phyloP scores from a whole-genome alignment of 53 echinoderm and acorn worm species.

The Arbacia lixula region DNA sequence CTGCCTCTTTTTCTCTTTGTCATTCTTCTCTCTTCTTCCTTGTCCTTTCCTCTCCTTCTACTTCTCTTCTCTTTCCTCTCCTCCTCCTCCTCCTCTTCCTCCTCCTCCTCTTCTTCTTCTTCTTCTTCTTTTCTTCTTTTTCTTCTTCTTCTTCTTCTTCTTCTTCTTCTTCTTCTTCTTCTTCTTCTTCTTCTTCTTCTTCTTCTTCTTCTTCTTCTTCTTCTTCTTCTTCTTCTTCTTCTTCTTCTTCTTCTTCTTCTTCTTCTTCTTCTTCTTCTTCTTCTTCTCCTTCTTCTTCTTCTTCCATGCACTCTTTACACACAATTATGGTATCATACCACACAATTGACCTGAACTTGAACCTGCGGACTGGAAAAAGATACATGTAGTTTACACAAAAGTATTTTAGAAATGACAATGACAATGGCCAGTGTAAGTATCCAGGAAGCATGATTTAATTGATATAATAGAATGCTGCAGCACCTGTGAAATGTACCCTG shows the following conservation, averaged over 20 bases:
- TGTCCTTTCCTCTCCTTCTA: not conserved
- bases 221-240: conserved; percentile 19
- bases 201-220: not conserved
- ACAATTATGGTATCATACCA: not conserved
- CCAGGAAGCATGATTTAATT: too few relatives aligned
- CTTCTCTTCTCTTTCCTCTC: not conserved
- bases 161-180: conserved; percentile 37
- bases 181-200: not conserved
- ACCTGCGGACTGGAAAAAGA: too few relatives aligned
- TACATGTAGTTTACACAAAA: too few relatives aligned
- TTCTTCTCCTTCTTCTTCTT: not conserved
- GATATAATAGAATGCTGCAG: too few relatives aligned
- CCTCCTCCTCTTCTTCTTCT: conserved; percentile 1
- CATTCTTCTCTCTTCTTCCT: not conserved
- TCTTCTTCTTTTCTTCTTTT: not conserved
- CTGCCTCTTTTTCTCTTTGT: too few relatives aligned
- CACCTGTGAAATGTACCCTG: too few relatives aligned
- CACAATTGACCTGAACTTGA: not conserved
- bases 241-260: not conserved
- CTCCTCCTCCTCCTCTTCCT: not conserved
- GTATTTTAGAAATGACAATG: too few relatives aligned
- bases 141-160: not conserved
- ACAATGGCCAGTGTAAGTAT: too few relatives aligned
- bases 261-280: not conserved
- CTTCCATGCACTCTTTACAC: not conserved